Evolutionary conservation across 2,113 vertebrate genomes (phyloP).

Genomic region (Cichladusa arquata): DNA sequence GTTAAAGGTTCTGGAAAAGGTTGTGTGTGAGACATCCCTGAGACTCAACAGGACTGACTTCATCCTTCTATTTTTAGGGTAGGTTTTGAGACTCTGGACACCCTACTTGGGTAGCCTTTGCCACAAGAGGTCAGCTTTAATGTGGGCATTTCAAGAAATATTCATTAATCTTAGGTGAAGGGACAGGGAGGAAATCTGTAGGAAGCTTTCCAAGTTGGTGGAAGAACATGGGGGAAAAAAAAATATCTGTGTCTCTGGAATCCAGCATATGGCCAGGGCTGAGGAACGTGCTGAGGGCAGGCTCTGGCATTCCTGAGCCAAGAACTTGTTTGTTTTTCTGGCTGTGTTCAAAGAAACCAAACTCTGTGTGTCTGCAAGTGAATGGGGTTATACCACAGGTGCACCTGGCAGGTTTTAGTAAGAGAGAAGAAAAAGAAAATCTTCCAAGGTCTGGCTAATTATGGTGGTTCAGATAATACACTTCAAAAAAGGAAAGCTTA

Average conservation of each 20-base stretch:
- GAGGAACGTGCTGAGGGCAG: not conserved
- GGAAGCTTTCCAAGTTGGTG: not conserved
- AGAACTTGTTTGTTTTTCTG: not conserved
- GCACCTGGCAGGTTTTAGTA: not conserved
- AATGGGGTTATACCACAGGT: not conserved
- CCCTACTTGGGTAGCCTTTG: not conserved
- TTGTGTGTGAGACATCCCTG: not conserved
- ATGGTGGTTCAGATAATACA: not conserved
- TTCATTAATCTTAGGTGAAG: not conserved
- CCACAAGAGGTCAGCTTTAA: not conserved
- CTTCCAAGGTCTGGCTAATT: not conserved
- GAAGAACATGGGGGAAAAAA: not conserved
- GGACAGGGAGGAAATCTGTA: not conserved
- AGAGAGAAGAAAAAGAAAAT: not conserved
- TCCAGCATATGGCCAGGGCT: not conserved
- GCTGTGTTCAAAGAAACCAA: not conserved
- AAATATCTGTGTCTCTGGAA: not conserved
- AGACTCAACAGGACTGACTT: not conserved
- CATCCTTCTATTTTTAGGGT: not conserved
- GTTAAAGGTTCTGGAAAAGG: not conserved
- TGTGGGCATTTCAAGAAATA: not conserved
- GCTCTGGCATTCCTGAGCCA: not conserved
- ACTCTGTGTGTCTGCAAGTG: not conserved
- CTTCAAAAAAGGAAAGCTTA: not conserved
- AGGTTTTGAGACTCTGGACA: not conserved